Percentiles rank a stretch among this genome's conserved stretches.
phyloP scores from a whole-genome alignment of 2,113 vertebrate species.

The Neolamprologus falcicula region DNA sequence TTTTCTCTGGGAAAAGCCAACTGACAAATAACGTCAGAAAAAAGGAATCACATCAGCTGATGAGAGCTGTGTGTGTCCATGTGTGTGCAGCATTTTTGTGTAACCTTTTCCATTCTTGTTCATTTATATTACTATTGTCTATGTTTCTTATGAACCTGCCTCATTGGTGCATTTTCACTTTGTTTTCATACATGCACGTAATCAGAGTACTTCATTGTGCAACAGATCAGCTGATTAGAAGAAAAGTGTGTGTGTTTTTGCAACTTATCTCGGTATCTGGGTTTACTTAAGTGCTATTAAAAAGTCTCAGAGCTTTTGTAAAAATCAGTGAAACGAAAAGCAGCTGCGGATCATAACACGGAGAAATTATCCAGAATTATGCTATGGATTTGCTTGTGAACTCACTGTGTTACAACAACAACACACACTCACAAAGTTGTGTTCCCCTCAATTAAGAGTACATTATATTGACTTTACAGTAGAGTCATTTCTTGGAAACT shows the following conservation, averaged over 20 bases:
- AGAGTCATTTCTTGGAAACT: background rate
- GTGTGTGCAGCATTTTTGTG: background rate
- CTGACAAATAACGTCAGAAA: constrained; percentile 19
- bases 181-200: background rate
- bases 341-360: background rate
- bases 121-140: background rate
- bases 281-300: constrained; percentile 11
- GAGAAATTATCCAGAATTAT: background rate
- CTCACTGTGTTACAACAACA: background rate
- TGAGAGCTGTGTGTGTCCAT: background rate
- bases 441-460: background rate
- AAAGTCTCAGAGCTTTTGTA: background rate
- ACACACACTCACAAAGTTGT: background rate
- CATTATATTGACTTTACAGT: background rate
- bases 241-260: background rate
- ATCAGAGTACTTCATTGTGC: background rate
- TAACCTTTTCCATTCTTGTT: background rate
- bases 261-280: constrained; percentile 5
- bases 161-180: background rate
- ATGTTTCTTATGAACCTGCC: fast-evolving
- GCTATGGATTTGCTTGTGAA: background rate
- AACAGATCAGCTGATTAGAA: constrained; percentile 11
- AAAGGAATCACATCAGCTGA: constrained; percentile 7
- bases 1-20: constrained; percentile 44
- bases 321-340: background rate